Evolutionary conservation across 2,888 invertebrate species (phyloP), one percentile per base, ranked within the genome.

Genomic region (Nymphalis polychloros): DNA sequence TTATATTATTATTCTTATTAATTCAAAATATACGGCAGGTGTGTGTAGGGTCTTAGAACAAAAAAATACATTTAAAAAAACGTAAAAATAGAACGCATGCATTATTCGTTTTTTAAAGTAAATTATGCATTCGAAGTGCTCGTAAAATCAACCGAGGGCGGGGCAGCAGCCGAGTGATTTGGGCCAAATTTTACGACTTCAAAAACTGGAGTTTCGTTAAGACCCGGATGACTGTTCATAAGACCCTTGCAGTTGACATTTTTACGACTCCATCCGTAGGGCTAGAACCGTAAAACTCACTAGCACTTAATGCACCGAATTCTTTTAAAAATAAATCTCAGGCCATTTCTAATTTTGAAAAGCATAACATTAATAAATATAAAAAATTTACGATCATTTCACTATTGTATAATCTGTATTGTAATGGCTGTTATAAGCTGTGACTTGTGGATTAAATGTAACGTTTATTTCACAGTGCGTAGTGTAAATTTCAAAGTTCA

Each of bases 351-450:
- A 86, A 88, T 87, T 90, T 86, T 78, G 79, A 83, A 84, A 88
- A 87, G 86, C 87, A 88, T 86, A 79, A 80, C 82, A 82, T 79
- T 82, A 81, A 85, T 84, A 85, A 82, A 84, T 81, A 89, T 89
- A 57, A 88, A 89, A 87, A 85, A 83, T 91, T 91, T 83, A 92
- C 84, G 86, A 85, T 70, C 71, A 70, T 86, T 91, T 92, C 90
- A 92, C 88, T 89, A 88, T 89, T 88, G 86, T 90, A 90, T 90
- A 91, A 90, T 89, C 88, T 90, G 84, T 78, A 78, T 81, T 77
- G 82, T 84, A 85, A 89, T 83, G 82, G 83, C 74, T 72, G 77
- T 78, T 4, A 41, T 10, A 76, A 75, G 77, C 78, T 80, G 84
- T 84, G 84, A 86, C 80, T 78, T 76, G 77, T 73, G 77, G 80